phyloP scores from a whole-genome alignment of 2,888 invertebrate species.

The Serripes groenlandicus region DNA sequence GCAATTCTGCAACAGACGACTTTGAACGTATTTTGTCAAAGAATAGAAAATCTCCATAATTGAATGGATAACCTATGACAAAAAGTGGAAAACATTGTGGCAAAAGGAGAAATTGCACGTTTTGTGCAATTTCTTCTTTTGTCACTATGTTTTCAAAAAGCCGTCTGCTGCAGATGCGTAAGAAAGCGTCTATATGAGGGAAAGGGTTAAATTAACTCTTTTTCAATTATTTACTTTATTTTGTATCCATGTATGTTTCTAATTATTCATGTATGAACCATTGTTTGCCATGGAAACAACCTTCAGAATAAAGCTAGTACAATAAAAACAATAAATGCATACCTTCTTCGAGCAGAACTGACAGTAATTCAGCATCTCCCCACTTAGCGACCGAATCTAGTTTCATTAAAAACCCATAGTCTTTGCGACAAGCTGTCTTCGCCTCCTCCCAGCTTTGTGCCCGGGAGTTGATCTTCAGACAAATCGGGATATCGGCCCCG shows the following conservation, averaged over 20 bases:
- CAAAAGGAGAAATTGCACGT: too few relatives aligned
- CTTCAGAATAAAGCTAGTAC: too few relatives aligned
- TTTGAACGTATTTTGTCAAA: not conserved
- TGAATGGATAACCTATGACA: not conserved
- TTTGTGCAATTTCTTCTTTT: not conserved
- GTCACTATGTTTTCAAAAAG: too few relatives aligned
- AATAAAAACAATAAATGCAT: constrained; percentile 20
- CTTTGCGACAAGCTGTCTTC: constrained; percentile 65
- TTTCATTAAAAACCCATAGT: constrained; percentile 73
- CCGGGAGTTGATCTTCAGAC: constrained; percentile 67
- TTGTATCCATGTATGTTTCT: too few relatives aligned
- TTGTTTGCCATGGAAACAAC: too few relatives aligned
- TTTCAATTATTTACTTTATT: too few relatives aligned
- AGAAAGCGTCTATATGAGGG: too few relatives aligned
- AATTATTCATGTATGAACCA: too few relatives aligned
- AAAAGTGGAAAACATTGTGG: too few relatives aligned
- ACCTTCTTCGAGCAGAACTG: constrained; percentile 51
- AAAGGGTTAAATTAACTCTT: too few relatives aligned
- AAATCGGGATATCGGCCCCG: constrained; percentile 66
- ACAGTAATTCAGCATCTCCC: constrained; percentile 33
- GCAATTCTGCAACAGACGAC: not conserved
- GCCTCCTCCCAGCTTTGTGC: constrained; percentile 71
- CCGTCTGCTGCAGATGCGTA: too few relatives aligned
- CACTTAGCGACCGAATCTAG: constrained; percentile 64
- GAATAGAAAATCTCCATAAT: not conserved